Evolutionary conservation across 2,888 invertebrate species (phyloP).

Genomic region (Calliscelio sp.): DNA sequence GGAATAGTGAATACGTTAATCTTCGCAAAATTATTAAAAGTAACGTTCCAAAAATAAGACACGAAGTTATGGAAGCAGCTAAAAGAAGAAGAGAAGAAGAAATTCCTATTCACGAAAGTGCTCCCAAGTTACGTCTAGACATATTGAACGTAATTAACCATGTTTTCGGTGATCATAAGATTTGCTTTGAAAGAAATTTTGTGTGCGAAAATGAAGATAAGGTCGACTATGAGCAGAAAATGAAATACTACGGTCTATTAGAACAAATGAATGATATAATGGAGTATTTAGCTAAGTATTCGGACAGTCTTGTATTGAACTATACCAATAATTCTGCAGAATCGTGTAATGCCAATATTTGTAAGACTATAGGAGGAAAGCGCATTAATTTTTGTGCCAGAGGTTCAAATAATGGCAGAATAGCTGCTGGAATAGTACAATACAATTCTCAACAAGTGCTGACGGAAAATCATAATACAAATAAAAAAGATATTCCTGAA

Average conservation of each 20-base stretch:
- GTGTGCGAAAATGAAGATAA: no score
- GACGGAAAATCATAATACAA: not conserved
- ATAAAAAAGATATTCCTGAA: not conserved
- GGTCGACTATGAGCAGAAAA: no score
- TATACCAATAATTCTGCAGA: constrained; percentile 37
- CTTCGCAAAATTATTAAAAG: not conserved
- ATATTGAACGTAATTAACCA: no score
- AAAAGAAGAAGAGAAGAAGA: not conserved
- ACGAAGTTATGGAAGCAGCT: not conserved
- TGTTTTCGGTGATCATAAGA: no score
- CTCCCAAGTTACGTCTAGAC: not conserved
- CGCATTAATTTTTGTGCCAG: not conserved
- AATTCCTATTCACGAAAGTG: not conserved
- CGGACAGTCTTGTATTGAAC: constrained; percentile 27
- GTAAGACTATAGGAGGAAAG: constrained; percentile 49
- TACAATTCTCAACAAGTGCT: not conserved
- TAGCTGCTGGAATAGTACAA: not conserved
- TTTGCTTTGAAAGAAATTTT: no score
- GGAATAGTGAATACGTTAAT: not conserved
- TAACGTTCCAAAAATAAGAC: not conserved
- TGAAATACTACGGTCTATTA: no score
- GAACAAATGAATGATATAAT: no score
- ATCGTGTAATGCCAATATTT: constrained; percentile 55
- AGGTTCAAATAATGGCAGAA: constrained; percentile 3
- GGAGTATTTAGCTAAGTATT: constrained; percentile 10